Evolutionary conservation across 2,797 vertebrate species (phyloP).

Genomic region (Gila robusta): DNA sequence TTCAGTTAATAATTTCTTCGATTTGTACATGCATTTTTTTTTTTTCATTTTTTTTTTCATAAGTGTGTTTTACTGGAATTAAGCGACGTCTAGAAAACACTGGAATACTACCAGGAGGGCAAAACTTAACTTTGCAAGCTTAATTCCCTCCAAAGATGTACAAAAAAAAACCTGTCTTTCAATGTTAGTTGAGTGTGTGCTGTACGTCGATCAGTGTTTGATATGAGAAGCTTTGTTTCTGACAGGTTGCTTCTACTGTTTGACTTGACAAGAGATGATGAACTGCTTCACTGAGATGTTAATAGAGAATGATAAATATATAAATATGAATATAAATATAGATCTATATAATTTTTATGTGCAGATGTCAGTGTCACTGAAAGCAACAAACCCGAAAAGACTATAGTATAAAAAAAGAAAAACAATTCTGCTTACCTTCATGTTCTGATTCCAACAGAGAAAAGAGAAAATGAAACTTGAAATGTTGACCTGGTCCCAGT

Average conservation of each 20-base stretch:
- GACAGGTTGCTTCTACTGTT: slow-evolving; percentile 74
- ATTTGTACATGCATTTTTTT: slow-evolving; percentile 71
- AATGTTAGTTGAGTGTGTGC: slow-evolving; percentile 76
- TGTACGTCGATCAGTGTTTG: slow-evolving; percentile 76
- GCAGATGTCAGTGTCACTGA: slow-evolving; percentile 85
- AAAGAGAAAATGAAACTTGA: slow-evolving; percentile 75
- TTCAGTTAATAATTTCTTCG: slow-evolving; percentile 75
- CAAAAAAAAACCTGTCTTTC: slow-evolving; percentile 79
- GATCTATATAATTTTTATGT: slow-evolving; percentile 88
- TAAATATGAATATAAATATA: slow-evolving; percentile 84
- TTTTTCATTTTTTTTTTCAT: slow-evolving; percentile 61
- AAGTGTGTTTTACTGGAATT: slow-evolving; percentile 78
- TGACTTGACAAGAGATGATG: slow-evolving; percentile 76
- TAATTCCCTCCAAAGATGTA: slow-evolving; percentile 80
- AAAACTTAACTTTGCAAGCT: slow-evolving; percentile 68
- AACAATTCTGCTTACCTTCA: slow-evolving; percentile 75
- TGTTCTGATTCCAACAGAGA: slow-evolving; percentile 72
- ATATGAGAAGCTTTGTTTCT: slow-evolving; percentile 76
- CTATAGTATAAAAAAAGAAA: slow-evolving; percentile 68
- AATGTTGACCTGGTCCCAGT: slow-evolving; percentile 81
- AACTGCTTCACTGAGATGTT: slow-evolving; percentile 81
- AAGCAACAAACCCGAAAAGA: slow-evolving; percentile 80
- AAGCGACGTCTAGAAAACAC: slow-evolving; percentile 72
- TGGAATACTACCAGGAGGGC: slow-evolving; percentile 74
- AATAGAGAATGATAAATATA: slow-evolving; percentile 84